These are phyloP conservation scores for Quadriops clusia DNA, from an alignment of 2,888 invertebrate species.

Conservation along the genomic window DNA sequence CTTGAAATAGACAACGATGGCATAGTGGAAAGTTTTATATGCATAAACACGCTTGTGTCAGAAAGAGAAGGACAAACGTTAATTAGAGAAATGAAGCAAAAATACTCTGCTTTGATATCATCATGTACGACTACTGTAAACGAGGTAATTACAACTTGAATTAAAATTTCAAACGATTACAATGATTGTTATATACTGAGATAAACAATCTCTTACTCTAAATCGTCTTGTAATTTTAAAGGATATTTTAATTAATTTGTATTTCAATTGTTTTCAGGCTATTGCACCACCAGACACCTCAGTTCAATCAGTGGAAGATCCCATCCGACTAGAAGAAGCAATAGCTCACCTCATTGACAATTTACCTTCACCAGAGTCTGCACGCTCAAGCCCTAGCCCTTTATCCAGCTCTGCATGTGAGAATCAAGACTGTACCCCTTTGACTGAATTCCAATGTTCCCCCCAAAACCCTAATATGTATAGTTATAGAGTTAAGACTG, in stretches of 20 bases:
- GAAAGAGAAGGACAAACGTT: slow-evolving; percentile 61
- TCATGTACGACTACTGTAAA: too few relatives aligned
- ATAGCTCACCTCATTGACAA: slow-evolving; percentile 56
- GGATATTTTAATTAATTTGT: too few relatives aligned
- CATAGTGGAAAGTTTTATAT: slow-evolving; percentile 74
- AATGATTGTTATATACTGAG: too few relatives aligned
- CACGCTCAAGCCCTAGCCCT: slow-evolving; percentile 22
- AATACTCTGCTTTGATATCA: slow-evolving; percentile 55
- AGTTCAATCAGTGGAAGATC: slow-evolving; percentile 56
- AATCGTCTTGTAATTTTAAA: too few relatives aligned
- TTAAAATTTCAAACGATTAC: too few relatives aligned
- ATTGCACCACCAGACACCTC: too few relatives aligned
- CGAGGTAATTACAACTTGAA: too few relatives aligned
- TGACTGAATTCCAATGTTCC: slow-evolving; percentile 7
- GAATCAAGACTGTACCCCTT: slow-evolving; percentile 30
- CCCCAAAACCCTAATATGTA: slow-evolving; percentile 17
- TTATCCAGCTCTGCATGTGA: slow-evolving; percentile 22
- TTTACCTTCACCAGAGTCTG: slow-evolving; percentile 34
- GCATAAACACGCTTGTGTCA: slow-evolving; percentile 67
- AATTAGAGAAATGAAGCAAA: slow-evolving; percentile 67
- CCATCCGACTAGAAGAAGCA: slow-evolving; percentile 55
- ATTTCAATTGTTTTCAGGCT: too few relatives aligned
- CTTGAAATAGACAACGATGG: slow-evolving; percentile 73
- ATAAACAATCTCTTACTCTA: too few relatives aligned
- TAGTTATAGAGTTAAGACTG: slow-evolving; percentile 24